phyloP scores from a whole-genome alignment of 2,888 invertebrate species.

The Pristionchus maxplancki region DNA sequence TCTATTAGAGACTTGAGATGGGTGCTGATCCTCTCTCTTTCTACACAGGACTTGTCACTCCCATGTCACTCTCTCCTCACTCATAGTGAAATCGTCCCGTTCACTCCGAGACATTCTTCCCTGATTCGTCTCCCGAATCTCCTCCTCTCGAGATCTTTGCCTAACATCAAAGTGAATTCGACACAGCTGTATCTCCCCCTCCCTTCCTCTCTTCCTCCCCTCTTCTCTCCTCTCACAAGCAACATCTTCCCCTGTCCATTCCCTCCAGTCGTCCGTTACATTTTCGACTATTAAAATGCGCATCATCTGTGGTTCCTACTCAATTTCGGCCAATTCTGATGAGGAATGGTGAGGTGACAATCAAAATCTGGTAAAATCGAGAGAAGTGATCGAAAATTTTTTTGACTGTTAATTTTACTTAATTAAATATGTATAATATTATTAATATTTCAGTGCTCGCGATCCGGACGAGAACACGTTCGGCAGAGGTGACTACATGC shows the following conservation, averaged over 20 bases:
- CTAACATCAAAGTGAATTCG: conserved; percentile 39
- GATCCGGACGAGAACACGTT: conserved; percentile 43
- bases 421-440: not conserved
- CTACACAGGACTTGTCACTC: conserved; percentile 18
- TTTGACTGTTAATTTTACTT: not conserved
- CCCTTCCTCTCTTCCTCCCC: not conserved
- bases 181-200: conserved; percentile 19
- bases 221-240: conserved; percentile 9
- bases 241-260: conserved; percentile 24
- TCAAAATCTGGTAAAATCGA: not conserved
- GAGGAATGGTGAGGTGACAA: conserved; percentile 41
- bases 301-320: conserved; percentile 40
- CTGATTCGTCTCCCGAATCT: conserved; percentile 6
- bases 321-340: conserved; percentile 23
- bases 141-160: conserved; percentile 4
- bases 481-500: conserved; percentile 42
- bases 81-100: not conserved
- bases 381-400: not conserved
- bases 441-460: not conserved
- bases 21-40: not conserved
- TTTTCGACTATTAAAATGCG: conserved; percentile 10
- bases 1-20: conserved; percentile 25
- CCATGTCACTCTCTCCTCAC: conserved; percentile 7
- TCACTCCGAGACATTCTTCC: not conserved
- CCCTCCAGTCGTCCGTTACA: not conserved